These are phyloP conservation scores for Sinhomidia bicolor DNA, from an alignment of 2,888 invertebrate genomes.

Conservation along the genomic window DNA sequence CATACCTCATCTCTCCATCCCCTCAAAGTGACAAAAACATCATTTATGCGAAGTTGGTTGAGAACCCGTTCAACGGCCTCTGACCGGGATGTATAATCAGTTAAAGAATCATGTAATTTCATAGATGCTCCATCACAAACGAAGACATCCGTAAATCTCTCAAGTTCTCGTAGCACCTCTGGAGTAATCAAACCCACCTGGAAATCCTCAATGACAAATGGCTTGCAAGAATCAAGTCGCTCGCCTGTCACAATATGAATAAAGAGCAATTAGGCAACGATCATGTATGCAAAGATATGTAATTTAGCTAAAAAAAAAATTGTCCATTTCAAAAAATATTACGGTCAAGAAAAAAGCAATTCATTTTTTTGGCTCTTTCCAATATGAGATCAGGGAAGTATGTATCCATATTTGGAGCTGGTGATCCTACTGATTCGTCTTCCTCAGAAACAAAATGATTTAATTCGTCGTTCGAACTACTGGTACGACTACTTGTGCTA, in stretches of 20 bases:
- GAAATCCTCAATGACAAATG: constrained; percentile 93
- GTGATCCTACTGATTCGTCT: constrained; percentile 67
- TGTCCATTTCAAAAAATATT: neutral
- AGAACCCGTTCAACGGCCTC: constrained; percentile 90
- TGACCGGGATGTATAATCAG: constrained; percentile 92
- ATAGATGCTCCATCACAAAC: constrained; percentile 88
- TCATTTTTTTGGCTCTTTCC: constrained; percentile 68
- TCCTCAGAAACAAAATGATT: constrained; percentile 71
- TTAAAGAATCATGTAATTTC: constrained; percentile 92
- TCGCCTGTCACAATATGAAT: constrained; percentile 37
- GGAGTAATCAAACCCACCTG: constrained; percentile 94
- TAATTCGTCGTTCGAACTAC: constrained; percentile 67
- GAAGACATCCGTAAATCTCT: constrained; percentile 91
- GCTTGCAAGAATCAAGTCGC: constrained; percentile 81
- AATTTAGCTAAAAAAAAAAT: neutral
- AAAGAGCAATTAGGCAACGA: neutral
- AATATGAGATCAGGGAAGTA: constrained; percentile 70
- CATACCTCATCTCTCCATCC: constrained; percentile 98
- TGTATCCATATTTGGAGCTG: constrained; percentile 50
- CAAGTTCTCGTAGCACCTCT: constrained; percentile 91
- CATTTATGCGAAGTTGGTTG: constrained; percentile 88
- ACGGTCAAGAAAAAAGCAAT: constrained; percentile 70
- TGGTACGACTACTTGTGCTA: constrained; percentile 61
- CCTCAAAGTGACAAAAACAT: constrained; percentile 90
- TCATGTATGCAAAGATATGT: neutral